These are phyloP conservation scores for Caradrina kadenii DNA, from an alignment of 2,888 invertebrate species.

Conservation along the genomic window DNA sequence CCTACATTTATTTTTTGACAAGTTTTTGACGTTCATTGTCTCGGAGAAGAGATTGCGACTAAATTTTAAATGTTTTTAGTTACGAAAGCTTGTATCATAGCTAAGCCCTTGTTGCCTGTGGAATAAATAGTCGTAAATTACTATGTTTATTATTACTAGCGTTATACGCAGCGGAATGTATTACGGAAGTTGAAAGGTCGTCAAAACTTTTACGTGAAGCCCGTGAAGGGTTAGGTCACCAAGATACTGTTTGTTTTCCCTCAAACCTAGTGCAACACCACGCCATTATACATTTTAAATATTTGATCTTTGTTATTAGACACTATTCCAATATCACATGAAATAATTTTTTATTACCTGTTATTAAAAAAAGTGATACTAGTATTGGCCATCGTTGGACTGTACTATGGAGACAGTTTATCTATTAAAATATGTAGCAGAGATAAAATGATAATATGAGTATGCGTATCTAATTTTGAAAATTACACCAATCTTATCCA, in stretches of 20 bases:
- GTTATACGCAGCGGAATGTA: no score
- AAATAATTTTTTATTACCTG: slow-evolving; percentile 6
- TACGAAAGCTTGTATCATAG: no score
- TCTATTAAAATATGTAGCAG: slow-evolving; percentile 11
- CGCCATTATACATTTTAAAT: background rate
- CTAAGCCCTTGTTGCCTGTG: no score
- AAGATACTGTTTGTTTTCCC: background rate
- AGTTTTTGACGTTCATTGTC: no score
- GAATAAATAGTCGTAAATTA: no score
- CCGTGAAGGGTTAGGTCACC: background rate
- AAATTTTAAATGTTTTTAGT: no score
- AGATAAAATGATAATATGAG: slow-evolving; percentile 6
- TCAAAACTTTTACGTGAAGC: background rate
- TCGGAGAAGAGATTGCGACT: no score
- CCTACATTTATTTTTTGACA: no score
- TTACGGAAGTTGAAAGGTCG: no score
- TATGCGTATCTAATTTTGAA: slow-evolving; percentile 12
- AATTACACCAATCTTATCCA: slow-evolving; percentile 22
- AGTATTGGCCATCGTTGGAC: background rate
- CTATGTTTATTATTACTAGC: no score
- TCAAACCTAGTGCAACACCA: background rate
- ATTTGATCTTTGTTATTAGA: background rate
- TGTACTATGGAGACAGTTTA: slow-evolving; percentile 23
- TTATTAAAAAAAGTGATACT: background rate
- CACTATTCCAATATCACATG: no score